Base-by-base conservation (phyloP, 92 coral and sea anemone genomes). In the Hydrozoanthus gracilis region DNA sequence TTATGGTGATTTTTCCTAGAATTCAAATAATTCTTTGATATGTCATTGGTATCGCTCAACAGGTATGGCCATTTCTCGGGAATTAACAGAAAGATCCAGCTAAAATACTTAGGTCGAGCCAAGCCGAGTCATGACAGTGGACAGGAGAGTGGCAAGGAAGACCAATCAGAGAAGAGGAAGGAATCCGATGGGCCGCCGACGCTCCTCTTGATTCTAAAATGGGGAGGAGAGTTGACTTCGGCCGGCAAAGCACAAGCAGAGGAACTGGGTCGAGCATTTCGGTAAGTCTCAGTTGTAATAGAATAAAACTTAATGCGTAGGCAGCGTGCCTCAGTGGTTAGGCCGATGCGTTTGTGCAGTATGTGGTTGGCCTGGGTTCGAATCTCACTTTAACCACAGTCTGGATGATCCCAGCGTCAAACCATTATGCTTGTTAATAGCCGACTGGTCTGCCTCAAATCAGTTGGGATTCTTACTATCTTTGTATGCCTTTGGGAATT, bases 11-110 rank as follows among this genome's bases (percentile, higher is more conserved):
- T 27, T 27, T 27, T 27, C 2, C 39, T 27, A 27, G 39, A 27
- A 27, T 27, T 27, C 39, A 27, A 27, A 27, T 27, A 27, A 27
- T 27, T 27, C 0, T 27, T 27, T 27, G 0, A 27, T 27, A 27
- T 27, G 39, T 27, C 39, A 27, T 27, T 27, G 39, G 35, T 17
- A 20, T 50, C 12, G 3, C 79, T 51, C 3, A 8, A 16, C 61
- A 96, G 99, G 99, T 96, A 96, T 86, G 99, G 99, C 14, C 98
- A 96, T 77, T 96, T 96, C 77, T 96, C 99, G 64, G 99, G 99
- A 47, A 96, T 96, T 17, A 96, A 96, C 88, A 92, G 99, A 87
- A 96, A 96, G 85, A 90, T 96, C 47, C 99, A 96, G 83, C 79
- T 96, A n/a, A 96, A 96, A 83, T 95, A 95, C 44, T 92, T 96